Conservation (phyloP, 2,888 invertebrate genomes). For the Aromia moschata region DNA sequence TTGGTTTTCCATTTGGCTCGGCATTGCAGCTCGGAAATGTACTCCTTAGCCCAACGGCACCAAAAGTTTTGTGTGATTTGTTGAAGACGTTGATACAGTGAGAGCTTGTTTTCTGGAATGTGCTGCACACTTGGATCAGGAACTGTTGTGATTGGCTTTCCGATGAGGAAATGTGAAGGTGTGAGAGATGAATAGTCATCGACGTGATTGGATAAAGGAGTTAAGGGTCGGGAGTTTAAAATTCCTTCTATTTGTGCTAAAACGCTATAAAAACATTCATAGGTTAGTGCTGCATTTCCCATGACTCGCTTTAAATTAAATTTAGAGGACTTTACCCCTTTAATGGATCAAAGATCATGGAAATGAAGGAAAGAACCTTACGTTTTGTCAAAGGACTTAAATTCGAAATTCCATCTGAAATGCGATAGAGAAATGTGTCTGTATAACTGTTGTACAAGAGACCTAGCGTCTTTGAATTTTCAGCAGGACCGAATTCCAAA, state of each 20-base stretch:
- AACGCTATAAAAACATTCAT: constrained; percentile 32
- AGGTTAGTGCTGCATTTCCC: constrained; percentile 27
- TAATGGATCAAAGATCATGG: constrained; percentile 34
- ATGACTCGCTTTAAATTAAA: constrained; percentile 26
- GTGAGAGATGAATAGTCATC: constrained; percentile 32
- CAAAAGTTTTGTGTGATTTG: constrained; percentile 36
- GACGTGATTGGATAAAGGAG: constrained; percentile 34
- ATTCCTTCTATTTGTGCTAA: constrained; percentile 34
- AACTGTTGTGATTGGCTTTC: constrained; percentile 28
- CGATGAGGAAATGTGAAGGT: constrained; percentile 7
- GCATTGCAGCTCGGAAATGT: constrained; percentile 34
- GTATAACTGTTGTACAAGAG: constrained; percentile 1
- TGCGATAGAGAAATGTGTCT: constrained; percentile 4
- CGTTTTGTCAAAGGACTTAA: constrained; percentile 21
- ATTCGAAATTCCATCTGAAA: constrained; percentile 7
- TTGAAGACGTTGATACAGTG: constrained; percentile 29
- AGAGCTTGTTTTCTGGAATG: constrained; percentile 23
- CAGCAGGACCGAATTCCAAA: constrained; percentile 5
- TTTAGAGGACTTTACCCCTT: constrained; percentile 32
- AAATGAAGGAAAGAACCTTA: constrained; percentile 27
- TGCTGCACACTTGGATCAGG: constrained; percentile 29
- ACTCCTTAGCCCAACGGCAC: constrained; percentile 37
- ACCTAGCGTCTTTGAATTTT: constrained; percentile 20
- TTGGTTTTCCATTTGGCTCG: constrained; percentile 32
- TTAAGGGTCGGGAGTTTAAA: constrained; percentile 35